phyloP scores from a whole-genome alignment of 37 sponge, comb jelly and placozoan genomes.

The Haliclona indistincta region DNA sequence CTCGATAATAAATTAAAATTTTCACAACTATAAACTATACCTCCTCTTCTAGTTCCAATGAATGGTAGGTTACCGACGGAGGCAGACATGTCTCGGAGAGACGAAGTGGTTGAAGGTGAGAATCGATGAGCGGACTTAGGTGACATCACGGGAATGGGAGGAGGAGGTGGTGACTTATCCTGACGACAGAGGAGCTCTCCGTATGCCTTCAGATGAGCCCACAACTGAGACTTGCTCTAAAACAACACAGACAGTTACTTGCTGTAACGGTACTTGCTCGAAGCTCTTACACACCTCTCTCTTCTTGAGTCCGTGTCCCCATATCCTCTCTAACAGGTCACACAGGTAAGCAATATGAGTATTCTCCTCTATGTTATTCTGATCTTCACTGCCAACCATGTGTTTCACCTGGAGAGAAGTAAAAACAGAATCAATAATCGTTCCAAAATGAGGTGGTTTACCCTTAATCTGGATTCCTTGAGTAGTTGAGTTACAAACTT shows the following conservation, averaged over 20 bases:
- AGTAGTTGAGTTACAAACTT: conserved; percentile 76
- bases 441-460: conserved; percentile 7
- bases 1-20: too few relatives aligned
- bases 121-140: too few relatives aligned
- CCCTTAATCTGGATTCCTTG: conserved; percentile 70
- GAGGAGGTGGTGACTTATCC: conserved; percentile 11
- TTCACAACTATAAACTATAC: too few relatives aligned
- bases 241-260: not conserved
- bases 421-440: not conserved
- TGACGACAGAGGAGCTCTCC: conserved; percentile 43
- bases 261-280: not conserved
- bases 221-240: conserved; percentile 72
- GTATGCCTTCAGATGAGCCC: conserved; percentile 79
- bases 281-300: conserved; percentile 50
- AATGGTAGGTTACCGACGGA: not conserved
- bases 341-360: conserved; percentile 90
- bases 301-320: conserved; percentile 89
- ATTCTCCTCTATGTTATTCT: conserved; percentile 87
- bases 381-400: conserved; percentile 72
- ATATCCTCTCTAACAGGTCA: conserved; percentile 94
- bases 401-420: conserved; percentile 66
- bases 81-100: not conserved
- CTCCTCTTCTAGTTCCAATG: not conserved
- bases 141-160: too few relatives aligned
- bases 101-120: too few relatives aligned